A percentile compares a stretch with the other conserved stretches of the same genome.
These are phyloP conservation scores for Acanthoscelides obtectus DNA, from an alignment of 2,888 invertebrate species.

Conservation along the genomic window DNA sequence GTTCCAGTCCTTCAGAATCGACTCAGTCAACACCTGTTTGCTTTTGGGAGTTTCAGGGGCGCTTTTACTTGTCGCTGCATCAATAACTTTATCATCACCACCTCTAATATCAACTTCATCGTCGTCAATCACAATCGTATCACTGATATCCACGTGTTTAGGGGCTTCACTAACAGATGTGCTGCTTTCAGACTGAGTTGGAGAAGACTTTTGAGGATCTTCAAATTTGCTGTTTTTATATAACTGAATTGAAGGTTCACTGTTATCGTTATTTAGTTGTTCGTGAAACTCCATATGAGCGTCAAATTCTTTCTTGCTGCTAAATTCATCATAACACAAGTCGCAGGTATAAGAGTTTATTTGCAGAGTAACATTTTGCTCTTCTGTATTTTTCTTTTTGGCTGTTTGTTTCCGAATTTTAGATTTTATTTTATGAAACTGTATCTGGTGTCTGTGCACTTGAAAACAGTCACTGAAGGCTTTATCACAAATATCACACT, in stretches of 20 bases:
- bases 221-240: background rate
- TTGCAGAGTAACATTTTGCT: background rate
- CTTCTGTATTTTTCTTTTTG: background rate
- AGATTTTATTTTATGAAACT: slow-evolving; percentile 14
- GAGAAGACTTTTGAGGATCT: too few relatives aligned
- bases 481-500: slow-evolving; percentile 20
- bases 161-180: too few relatives aligned
- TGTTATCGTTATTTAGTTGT: slow-evolving; percentile 14
- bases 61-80: too few relatives aligned
- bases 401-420: background rate
- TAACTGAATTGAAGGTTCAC: background rate
- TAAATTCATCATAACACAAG: slow-evolving; percentile 33
- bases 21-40: too few relatives aligned
- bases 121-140: slow-evolving; percentile 13
- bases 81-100: slow-evolving; percentile 10
- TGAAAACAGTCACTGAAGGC: slow-evolving; percentile 28
- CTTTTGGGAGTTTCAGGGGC: slow-evolving; percentile 9
- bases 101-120: too few relatives aligned
- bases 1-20: too few relatives aligned
- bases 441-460: slow-evolving; percentile 24
- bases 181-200: too few relatives aligned
- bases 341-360: slow-evolving; percentile 18
- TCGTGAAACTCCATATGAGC: slow-evolving; percentile 27
- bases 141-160: background rate
- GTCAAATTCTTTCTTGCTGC: slow-evolving; percentile 24